A percentile compares a stretch with the other conserved stretches of the same genome.
Conservation (phyloP, 1,140 invertebrate species). For the Drosophila trapezifrons region DNA sequence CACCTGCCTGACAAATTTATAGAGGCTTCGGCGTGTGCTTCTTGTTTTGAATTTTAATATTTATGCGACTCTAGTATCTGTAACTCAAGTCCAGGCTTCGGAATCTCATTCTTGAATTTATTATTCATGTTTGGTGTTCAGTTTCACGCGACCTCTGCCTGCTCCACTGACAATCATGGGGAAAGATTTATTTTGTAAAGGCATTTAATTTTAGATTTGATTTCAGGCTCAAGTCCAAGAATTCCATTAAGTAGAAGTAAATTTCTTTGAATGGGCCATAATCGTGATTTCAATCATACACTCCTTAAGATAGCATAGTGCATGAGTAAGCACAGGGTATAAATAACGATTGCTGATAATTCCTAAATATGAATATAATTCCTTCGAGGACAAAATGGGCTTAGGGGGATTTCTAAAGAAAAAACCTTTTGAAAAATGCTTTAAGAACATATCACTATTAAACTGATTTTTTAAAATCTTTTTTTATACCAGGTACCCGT, state of each 20-base stretch:
- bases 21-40: slow-evolving; percentile 8
- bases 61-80: slow-evolving; percentile 24
- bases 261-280: slow-evolving; percentile 27
- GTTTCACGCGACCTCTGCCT: background rate
- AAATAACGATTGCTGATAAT: background rate
- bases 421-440: background rate
- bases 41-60: slow-evolving; percentile 29
- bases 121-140: background rate
- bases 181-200: slow-evolving; percentile 1
- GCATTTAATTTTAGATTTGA: slow-evolving; percentile 1
- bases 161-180: background rate
- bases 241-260: slow-evolving; percentile 35
- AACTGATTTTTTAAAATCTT: no score
- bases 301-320: background rate
- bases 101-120: background rate
- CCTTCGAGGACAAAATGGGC: background rate
- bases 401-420: no score
- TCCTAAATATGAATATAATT: no score
- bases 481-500: no score
- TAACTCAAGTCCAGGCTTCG: slow-evolving; percentile 10
- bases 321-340: slow-evolving; percentile 12
- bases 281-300: slow-evolving; percentile 7
- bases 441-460: no score
- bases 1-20: slow-evolving; percentile 47
- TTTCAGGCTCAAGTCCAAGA: background rate